phyloP scores from a whole-genome alignment of 2,888 invertebrate genomes.

The Arrhopalites spinosus region DNA sequence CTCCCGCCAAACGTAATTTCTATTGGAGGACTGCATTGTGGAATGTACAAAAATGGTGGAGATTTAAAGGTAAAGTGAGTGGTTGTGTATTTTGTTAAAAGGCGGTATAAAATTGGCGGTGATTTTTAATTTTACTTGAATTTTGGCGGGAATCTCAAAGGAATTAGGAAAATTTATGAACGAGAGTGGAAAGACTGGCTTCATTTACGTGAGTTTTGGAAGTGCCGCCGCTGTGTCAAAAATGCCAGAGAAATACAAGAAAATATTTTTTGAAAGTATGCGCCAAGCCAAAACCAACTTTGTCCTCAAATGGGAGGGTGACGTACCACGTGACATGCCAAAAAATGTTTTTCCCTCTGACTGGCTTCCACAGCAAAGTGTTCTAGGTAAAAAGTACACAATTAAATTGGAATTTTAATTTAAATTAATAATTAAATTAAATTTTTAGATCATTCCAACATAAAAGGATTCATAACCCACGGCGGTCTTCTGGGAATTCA shows the following conservation, averaged over 20 bases:
- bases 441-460: conserved; percentile 45
- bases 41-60: not conserved
- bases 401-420: not conserved
- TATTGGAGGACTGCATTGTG: conserved; percentile 15
- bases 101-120: not conserved
- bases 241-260: conserved; percentile 9
- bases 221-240: conserved; percentile 22
- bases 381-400: conserved; percentile 36
- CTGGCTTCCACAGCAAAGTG: conserved; percentile 50
- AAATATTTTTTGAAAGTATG: conserved; percentile 45
- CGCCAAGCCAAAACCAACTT: conserved; percentile 39
- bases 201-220: conserved; percentile 37
- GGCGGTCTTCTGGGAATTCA: conserved; percentile 45
- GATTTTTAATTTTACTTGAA: not conserved
- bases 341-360: conserved; percentile 54
- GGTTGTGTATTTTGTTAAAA: too few relatives aligned
- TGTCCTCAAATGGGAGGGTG: conserved; percentile 47
- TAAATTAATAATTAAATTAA: not conserved
- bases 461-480: conserved; percentile 46
- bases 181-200: conserved; percentile 5
- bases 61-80: too few relatives aligned
- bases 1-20: conserved; percentile 3
- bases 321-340: conserved; percentile 58
- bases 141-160: conserved; percentile 12
- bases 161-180: conserved; percentile 32